phyloP scores from a whole-genome alignment of 2,113 vertebrate genomes.

The Rhinolophus ferrumequinum region DNA sequence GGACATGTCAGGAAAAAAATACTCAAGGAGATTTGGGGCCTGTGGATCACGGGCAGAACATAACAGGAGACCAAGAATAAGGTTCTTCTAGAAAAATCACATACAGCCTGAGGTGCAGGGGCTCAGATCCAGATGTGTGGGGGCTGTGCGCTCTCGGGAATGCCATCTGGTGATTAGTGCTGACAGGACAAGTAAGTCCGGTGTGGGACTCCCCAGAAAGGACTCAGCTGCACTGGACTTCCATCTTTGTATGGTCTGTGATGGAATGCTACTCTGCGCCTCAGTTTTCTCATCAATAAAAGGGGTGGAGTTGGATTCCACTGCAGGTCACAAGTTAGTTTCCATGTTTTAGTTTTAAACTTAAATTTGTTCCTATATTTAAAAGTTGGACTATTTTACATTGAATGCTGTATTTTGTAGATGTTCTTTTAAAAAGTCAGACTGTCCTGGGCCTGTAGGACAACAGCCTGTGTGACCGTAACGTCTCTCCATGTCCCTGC shows the following conservation, averaged over 20 bases:
- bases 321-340: not conserved
- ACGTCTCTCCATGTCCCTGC: not conserved
- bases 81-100: not conserved
- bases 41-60: not conserved
- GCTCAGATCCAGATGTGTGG: rapidly evolving
- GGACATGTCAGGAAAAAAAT: not conserved
- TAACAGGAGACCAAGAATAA: not conserved
- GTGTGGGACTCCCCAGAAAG: not conserved
- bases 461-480: not conserved
- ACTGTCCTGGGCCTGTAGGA: not conserved
- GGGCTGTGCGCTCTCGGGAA: rapidly evolving
- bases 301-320: not conserved
- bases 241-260: not conserved
- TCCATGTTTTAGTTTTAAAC: not conserved
- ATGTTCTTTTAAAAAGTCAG: not conserved
- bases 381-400: not conserved
- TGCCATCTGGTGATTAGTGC: rapidly evolving
- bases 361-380: not conserved
- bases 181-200: rapidly evolving
- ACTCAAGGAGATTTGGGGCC: not conserved
- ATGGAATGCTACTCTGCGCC: rapidly evolving
- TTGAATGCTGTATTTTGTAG: not conserved
- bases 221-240: not conserved
- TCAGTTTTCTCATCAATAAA: not conserved
- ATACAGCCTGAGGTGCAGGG: not conserved